phyloP scores from a whole-genome alignment of 37 sponge, comb jelly and placozoan genomes.

The Ephydatia muelleri region DNA sequence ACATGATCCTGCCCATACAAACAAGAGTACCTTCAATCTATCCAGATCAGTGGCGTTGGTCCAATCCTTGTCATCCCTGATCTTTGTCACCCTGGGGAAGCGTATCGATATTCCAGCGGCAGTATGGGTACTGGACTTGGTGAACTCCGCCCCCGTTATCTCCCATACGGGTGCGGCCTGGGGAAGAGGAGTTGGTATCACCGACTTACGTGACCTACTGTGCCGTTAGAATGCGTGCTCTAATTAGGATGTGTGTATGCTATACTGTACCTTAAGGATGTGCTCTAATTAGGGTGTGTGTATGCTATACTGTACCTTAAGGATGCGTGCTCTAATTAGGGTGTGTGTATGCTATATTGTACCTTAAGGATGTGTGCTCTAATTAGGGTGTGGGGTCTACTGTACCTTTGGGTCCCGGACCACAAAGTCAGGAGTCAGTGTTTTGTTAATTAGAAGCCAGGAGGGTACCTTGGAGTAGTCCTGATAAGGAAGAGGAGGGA shows the following conservation, averaged over 20 bases:
- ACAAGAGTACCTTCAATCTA: constrained; percentile 70
- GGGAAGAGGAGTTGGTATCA: background rate
- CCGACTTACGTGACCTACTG: too few relatives aligned
- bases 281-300: background rate
- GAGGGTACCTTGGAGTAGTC: constrained; percentile 83
- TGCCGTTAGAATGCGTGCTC: background rate
- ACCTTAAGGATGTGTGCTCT: too few relatives aligned
- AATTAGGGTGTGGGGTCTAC: background rate
- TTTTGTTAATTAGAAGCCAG: constrained; percentile 82
- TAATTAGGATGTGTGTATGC: background rate
- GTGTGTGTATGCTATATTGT: background rate
- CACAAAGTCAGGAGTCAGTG: constrained; percentile 88
- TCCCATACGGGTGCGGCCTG: constrained; percentile 93
- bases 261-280: too few relatives aligned
- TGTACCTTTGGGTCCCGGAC: constrained; percentile 87
- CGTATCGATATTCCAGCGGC: constrained; percentile 94
- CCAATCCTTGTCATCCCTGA: constrained; percentile 98
- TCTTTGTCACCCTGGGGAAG: constrained; percentile 95
- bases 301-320: background rate
- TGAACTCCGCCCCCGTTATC: constrained; percentile 97
- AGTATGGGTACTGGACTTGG: constrained; percentile 85
- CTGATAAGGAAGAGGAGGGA: constrained; percentile 1
- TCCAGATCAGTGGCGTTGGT: constrained; percentile 87
- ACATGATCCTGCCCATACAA: background rate
- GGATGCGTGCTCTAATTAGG: background rate